phyloP scores from a whole-genome alignment of 2,888 invertebrate species.

The Diplolepis rosae region DNA sequence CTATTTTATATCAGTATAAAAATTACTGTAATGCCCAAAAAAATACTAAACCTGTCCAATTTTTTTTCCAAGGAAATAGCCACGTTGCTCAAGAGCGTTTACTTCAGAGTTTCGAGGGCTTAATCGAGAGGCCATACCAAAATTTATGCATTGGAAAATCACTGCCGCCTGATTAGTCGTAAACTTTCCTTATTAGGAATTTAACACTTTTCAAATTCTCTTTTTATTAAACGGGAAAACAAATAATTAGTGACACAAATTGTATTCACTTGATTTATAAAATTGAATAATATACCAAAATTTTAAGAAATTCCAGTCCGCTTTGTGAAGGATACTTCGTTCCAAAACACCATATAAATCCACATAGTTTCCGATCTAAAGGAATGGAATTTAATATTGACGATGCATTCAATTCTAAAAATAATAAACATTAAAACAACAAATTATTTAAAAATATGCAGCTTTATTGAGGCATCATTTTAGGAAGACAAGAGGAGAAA shows the following conservation, averaged over 20 bases:
- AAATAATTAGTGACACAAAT: not conserved
- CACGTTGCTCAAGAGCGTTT: constrained; percentile 88
- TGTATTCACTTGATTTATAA: not conserved
- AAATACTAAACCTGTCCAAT: constrained; percentile 79
- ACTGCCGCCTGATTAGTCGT: constrained; percentile 39
- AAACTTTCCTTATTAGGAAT: constrained; percentile 25
- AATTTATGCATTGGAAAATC: constrained; percentile 43
- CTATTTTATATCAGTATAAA: too few species aligned
- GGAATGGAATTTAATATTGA: not conserved
- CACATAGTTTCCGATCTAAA: constrained; percentile 14
- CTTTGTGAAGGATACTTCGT: not conserved
- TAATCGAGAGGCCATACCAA: constrained; percentile 82
- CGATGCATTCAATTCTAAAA: constrained; percentile 23
- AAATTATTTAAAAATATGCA: not conserved
- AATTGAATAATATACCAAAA: not conserved
- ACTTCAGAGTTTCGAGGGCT: constrained; percentile 88
- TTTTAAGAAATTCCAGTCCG: constrained; percentile 1
- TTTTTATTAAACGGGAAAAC: constrained; percentile 5
- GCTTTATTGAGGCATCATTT: not conserved
- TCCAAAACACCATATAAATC: constrained; percentile 1
- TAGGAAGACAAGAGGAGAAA: too few species aligned
- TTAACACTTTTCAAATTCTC: not conserved
- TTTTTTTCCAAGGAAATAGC: constrained; percentile 89
- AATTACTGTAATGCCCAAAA: too few species aligned
- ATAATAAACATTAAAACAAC: not conserved